phyloP scores from a whole-genome alignment of 2,888 invertebrate genomes.

The Drosophila putrida region DNA sequence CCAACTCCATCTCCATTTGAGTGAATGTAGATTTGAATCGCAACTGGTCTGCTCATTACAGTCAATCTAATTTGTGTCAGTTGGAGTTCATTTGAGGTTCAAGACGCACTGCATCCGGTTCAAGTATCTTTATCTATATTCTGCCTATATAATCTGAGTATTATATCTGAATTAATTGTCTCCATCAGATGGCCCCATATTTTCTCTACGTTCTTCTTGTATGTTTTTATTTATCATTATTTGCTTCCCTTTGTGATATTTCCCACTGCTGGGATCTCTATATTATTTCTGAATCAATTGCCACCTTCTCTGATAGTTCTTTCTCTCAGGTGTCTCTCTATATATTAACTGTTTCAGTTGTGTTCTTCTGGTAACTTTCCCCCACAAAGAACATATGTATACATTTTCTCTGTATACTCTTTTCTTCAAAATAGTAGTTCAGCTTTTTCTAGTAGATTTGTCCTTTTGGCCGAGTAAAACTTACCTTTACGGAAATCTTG shows the following conservation, averaged over 20 bases:
- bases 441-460: too few relatives aligned
- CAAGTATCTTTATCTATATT: not conserved
- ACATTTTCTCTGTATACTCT: conserved; percentile 86
- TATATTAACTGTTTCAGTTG: too few relatives aligned
- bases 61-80: conserved; percentile 80
- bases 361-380: not conserved
- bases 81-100: conserved; percentile 47
- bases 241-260: not conserved
- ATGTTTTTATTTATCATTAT: not conserved
- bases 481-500: too few relatives aligned
- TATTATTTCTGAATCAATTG: not conserved
- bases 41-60: conserved; percentile 74
- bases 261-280: not conserved
- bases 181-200: not conserved
- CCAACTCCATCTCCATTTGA: conserved; percentile 1
- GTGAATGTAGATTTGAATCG: conserved; percentile 61
- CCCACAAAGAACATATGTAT: conserved; percentile 93
- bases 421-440: too few relatives aligned
- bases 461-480: too few relatives aligned
- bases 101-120: conserved; percentile 72
- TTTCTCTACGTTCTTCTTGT: not conserved
- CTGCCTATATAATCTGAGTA: too few relatives aligned
- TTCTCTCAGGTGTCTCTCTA: not conserved
- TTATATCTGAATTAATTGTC: not conserved
- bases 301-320: not conserved